Conservation (phyloP, 1,140 invertebrate species). For the Penaeus japonicus region DNA sequence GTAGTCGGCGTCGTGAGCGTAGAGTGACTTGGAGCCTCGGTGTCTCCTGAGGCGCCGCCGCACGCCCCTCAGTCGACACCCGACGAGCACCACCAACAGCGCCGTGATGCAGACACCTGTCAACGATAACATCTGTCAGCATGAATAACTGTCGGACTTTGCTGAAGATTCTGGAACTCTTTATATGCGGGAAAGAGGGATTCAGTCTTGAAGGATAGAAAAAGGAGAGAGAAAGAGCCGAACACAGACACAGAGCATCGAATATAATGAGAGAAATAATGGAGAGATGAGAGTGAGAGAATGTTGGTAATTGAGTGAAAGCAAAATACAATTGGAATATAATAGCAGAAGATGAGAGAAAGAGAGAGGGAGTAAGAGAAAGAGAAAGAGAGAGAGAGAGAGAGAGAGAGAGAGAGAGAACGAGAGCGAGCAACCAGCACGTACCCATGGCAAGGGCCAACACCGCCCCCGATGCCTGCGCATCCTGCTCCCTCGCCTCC, state of each 20-base stretch:
- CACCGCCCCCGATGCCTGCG: constrained; percentile 74
- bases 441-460: constrained; percentile 80
- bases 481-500: constrained; percentile 55
- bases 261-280: not conserved
- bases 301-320: not conserved
- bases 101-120: constrained; percentile 75
- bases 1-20: constrained; percentile 94
- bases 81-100: constrained; percentile 80
- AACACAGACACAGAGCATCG: no score
- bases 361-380: no score
- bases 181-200: no score
- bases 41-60: constrained; percentile 72
- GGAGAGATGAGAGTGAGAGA: not conserved
- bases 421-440: not conserved
- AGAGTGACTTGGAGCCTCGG: constrained; percentile 80
- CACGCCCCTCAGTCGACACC: constrained; percentile 80
- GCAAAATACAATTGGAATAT: not conserved
- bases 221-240: no score
- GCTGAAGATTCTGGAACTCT: no score
- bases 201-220: no score
- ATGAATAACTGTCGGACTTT: not conserved
- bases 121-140: constrained; percentile 56
- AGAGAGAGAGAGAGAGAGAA: no score
- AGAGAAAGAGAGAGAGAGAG: no score
- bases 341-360: no score